Evolutionary conservation across 2,888 invertebrate species (phyloP).

Genomic region (Dynastes hyllus): DNA sequence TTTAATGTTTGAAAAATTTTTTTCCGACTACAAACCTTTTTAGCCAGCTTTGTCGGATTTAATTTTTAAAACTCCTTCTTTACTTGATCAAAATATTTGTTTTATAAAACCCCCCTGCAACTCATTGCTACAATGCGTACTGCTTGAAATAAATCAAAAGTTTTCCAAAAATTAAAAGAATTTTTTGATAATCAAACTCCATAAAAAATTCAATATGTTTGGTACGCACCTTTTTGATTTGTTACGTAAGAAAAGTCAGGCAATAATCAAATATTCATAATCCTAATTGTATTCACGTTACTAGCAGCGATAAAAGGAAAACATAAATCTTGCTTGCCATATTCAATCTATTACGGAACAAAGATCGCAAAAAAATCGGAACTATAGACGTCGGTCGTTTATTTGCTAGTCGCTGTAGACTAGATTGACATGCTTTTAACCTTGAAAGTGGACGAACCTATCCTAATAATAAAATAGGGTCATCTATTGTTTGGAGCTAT

Average conservation of each 20-base stretch:
- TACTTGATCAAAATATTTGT: no score
- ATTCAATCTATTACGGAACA: background rate
- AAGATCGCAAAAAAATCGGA: background rate
- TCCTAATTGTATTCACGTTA: background rate
- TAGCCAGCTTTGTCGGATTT: no score
- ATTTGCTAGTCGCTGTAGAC: background rate
- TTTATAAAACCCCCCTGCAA: no score
- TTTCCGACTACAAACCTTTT: no score
- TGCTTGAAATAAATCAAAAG: no score
- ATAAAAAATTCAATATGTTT: no score
- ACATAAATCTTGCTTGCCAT: background rate
- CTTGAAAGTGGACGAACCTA: conserved; percentile 12
- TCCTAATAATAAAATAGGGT: conserved; percentile 17
- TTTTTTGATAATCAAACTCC: no score
- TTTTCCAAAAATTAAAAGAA: no score
- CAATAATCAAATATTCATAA: background rate
- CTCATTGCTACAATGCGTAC: no score
- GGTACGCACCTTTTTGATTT: background rate
- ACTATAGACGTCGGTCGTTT: background rate
- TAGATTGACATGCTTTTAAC: background rate
- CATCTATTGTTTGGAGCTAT: conserved; percentile 14
- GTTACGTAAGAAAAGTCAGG: background rate
- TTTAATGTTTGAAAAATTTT: no score
- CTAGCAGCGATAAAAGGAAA: background rate
- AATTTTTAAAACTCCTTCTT: no score